Evolutionary conservation across 2,113 vertebrate species (phyloP).

Genomic region (Caretta caretta): DNA sequence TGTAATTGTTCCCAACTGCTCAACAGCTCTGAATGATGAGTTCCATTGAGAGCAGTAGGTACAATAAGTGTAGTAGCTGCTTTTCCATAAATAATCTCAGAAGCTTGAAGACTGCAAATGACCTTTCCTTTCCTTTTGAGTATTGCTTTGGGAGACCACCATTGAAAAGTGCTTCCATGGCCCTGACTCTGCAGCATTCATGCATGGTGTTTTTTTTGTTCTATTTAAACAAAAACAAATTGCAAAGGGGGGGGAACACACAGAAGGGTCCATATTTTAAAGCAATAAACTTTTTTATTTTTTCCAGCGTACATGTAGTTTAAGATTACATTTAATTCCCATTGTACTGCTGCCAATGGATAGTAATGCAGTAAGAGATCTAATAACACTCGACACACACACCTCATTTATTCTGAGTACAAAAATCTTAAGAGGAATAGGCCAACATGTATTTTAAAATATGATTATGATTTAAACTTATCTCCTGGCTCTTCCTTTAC

Average conservation of each 20-base stretch:
- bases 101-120: conserved; percentile 48
- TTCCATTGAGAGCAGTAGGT: conserved; percentile 65
- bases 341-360: background rate
- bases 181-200: conserved; percentile 7
- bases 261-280: background rate
- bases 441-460: background rate
- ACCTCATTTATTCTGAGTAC: background rate
- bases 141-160: background rate
- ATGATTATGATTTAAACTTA: background rate
- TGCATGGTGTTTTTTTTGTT: background rate
- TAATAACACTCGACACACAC: fast-evolving
- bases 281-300: background rate
- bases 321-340: background rate
- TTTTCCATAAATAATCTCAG: conserved; percentile 69
- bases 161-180: background rate
- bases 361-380: background rate
- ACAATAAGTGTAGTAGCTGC: conserved; percentile 40
- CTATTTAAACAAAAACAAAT: background rate
- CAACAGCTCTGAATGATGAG: conserved; percentile 71
- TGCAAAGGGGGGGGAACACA: fast-evolving
- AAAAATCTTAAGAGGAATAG: background rate
- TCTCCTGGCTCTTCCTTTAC: background rate
- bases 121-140: conserved; percentile 27
- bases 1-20: conserved; percentile 76
- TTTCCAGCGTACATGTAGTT: background rate